Percentiles rank a stretch among this genome's conserved stretches.
phyloP scores from a whole-genome alignment of 2,113 vertebrate genomes.

The Notechis scutatus region DNA sequence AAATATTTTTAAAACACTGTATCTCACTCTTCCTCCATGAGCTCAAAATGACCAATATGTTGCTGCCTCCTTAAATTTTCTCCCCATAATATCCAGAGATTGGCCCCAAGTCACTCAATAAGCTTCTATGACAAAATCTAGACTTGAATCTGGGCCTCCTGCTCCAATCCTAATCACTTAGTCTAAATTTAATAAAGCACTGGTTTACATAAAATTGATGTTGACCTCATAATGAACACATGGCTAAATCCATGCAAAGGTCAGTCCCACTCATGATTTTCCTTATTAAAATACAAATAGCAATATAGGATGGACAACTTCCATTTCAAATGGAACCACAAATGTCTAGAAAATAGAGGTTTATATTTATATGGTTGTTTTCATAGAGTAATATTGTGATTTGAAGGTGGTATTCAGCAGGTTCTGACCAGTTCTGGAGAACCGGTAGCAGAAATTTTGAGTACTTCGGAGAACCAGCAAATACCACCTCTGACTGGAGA shows the following conservation, averaged over 20 bases:
- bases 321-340: neutral
- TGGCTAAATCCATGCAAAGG: neutral
- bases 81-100: too few species aligned
- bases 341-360: neutral
- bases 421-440: too few species aligned
- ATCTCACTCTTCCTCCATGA: too few species aligned
- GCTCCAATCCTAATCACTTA: neutral
- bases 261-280: neutral
- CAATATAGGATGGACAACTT: neutral
- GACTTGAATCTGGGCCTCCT: neutral
- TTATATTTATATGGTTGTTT: neutral
- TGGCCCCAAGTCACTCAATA: too few species aligned
- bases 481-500: too few species aligned
- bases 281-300: neutral
- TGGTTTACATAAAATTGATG: constrained; percentile 1
- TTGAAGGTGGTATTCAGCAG: too few species aligned
- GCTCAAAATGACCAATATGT: too few species aligned
- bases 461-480: too few species aligned
- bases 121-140: neutral
- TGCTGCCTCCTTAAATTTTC: too few species aligned
- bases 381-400: neutral
- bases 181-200: neutral
- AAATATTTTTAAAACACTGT: neutral
- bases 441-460: too few species aligned
- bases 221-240: neutral